These are phyloP conservation scores for Syrmaticus mikado DNA, from an alignment of 2,113 vertebrate species.

Conservation along the genomic window DNA sequence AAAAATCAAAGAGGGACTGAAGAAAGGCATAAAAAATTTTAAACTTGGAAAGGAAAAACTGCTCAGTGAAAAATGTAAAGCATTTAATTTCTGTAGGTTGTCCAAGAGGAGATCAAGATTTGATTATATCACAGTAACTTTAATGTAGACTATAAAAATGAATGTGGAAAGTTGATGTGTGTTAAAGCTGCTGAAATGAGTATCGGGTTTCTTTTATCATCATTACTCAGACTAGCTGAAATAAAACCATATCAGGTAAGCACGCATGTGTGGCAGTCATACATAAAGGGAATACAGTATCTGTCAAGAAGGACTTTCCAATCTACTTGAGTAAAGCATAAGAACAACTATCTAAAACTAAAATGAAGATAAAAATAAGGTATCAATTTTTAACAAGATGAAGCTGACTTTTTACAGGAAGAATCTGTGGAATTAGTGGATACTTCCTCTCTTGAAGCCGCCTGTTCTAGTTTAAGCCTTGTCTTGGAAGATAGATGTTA, in stretches of 20 bases:
- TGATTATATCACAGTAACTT: not conserved
- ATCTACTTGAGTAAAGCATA: not conserved
- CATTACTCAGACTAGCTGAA: not conserved
- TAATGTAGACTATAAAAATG: not conserved
- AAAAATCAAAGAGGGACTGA: not conserved
- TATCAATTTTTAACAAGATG: not conserved
- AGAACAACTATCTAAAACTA: not conserved
- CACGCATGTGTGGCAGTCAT: not conserved
- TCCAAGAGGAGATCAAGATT: not conserved
- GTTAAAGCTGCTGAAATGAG: not conserved
- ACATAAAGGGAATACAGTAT: accelerated
- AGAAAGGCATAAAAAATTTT: not conserved
- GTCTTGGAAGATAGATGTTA: accelerated
- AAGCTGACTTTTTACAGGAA: not conserved
- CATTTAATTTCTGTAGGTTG: not conserved
- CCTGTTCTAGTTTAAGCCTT: not conserved
- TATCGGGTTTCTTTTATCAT: not conserved
- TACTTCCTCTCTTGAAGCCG: not conserved
- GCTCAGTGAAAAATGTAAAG: not conserved
- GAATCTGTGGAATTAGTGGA: not conserved
- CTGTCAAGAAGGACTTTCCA: not conserved
- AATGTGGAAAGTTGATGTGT: not conserved
- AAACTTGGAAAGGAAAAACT: not conserved
- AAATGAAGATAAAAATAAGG: not conserved
- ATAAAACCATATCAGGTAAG: not conserved